Conservation (phyloP, 2,888 invertebrate species). For the Aromia moschata region DNA sequence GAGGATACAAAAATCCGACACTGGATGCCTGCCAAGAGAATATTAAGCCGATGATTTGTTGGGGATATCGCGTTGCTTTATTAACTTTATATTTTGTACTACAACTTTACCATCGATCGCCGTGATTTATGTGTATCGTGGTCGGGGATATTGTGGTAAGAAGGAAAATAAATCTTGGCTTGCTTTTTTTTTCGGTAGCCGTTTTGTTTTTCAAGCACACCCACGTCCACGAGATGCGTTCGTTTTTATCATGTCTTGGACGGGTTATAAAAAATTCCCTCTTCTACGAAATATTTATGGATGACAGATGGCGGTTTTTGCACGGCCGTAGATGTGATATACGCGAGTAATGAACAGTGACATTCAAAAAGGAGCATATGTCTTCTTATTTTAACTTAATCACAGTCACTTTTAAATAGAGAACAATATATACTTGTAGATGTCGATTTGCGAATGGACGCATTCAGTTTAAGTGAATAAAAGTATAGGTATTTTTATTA, state of each 20-base stretch:
- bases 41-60: conserved; percentile 29
- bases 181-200: conserved; percentile 5
- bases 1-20: conserved; percentile 19
- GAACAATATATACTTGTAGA: no score
- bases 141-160: conserved; percentile 4
- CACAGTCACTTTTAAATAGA: no score
- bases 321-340: neutral
- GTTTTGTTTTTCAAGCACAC: conserved; percentile 4
- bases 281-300: conserved; percentile 12
- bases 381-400: no score
- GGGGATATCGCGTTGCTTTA: conserved; percentile 27
- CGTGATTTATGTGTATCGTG: conserved; percentile 18
- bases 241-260: conserved; percentile 3
- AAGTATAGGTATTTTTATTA: no score
- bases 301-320: conserved; percentile 3
- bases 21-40: conserved; percentile 31
- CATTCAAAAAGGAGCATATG: no score
- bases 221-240: neutral
- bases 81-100: conserved; percentile 26
- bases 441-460: no score
- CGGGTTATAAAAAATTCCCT: neutral
- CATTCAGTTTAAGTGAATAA: no score
- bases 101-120: conserved; percentile 19
- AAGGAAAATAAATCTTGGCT: conserved; percentile 15
- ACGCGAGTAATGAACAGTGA: neutral